Base-by-base conservation (phyloP, 2,797 vertebrate genomes). In the Lepus townsendii region DNA sequence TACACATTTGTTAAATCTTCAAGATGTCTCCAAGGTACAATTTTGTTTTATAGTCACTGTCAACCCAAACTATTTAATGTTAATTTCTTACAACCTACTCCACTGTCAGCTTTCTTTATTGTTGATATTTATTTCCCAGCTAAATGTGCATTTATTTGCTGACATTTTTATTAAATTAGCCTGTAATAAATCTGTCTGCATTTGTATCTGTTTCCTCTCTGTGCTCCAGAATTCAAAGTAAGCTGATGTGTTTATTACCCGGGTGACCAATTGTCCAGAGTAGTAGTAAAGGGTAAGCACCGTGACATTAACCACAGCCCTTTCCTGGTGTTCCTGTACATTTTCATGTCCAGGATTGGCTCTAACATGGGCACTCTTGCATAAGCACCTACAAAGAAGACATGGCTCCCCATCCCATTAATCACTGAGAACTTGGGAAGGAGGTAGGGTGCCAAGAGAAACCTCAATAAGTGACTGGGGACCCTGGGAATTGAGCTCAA, bases 31-130 rank as follows among this genome's bases (percentile, higher is more conserved):
- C 90, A 57, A 98, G 97, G 97, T 90, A 91, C 96, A 85, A 91
- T 98, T 96, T 94, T 98, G 89, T 90, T 98, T 98, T 98, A 98
- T 84, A 95, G 97, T 95, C 32, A 19, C 97, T 98, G 97, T 98
- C 97, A 97, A 97, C 93, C 96, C 76, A 83, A 98, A 98, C 97
- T 0, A 93, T 94, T 98, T 97, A 97, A 97, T 92, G 97, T 97
- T 98, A 98, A 98, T 98, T 98, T 97, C 98, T 98, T 97, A 97
- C 97, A 98, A 91, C 92, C 96, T 94, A 96, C 95, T 98, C 94
- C 38, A 54, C 96, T 97, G 97, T 96, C 98, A 97, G 91, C 88
- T 97, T 95, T 0, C 8, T 83, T 97, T 95, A 93, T 78, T 16
- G 77, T 57, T 96, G 94, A 96, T 98, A 98, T 98, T 98, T 97